A percentile compares a stretch with the other conserved stretches of the same genome.
Evolutionary conservation across 2,113 vertebrate species (phyloP).

Genomic region (Perccottus glenii): DNA sequence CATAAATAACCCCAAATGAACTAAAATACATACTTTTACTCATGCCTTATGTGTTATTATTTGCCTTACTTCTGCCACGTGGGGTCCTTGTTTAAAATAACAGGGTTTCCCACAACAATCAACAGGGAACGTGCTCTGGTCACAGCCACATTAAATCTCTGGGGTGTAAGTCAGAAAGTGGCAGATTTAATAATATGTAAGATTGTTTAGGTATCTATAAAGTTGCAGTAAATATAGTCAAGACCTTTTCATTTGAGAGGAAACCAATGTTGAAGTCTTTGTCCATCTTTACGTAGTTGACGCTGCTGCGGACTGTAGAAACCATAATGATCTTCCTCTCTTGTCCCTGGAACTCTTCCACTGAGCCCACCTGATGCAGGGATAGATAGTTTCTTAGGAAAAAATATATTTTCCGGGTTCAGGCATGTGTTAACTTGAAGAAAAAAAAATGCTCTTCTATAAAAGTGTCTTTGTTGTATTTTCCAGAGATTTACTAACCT

Average conservation of each 20-base stretch:
- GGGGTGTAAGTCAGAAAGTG: slow-evolving; percentile 8
- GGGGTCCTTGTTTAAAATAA: slow-evolving; percentile 84
- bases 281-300: slow-evolving; percentile 82
- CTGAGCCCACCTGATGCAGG: slow-evolving; percentile 86
- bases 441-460: background rate
- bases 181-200: background rate
- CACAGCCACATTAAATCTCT: slow-evolving; percentile 94
- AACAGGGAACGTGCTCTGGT: slow-evolving; percentile 92
- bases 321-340: slow-evolving; percentile 88
- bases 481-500: slow-evolving; percentile 75
- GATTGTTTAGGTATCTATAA: background rate
- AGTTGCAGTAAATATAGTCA: background rate
- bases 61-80: slow-evolving; percentile 87
- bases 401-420: background rate
- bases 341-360: slow-evolving; percentile 96
- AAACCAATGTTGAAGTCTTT: slow-evolving; percentile 89
- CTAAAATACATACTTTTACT: no score
- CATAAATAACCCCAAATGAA: slow-evolving; percentile 4
- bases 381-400: background rate
- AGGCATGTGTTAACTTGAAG: background rate
- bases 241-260: slow-evolving; percentile 90
- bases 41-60: background rate
- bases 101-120: slow-evolving; percentile 90
- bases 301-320: slow-evolving; percentile 89
- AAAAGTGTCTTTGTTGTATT: background rate